Conservation (phyloP, 2,113 vertebrate genomes). For the Poecile atricapillus region DNA sequence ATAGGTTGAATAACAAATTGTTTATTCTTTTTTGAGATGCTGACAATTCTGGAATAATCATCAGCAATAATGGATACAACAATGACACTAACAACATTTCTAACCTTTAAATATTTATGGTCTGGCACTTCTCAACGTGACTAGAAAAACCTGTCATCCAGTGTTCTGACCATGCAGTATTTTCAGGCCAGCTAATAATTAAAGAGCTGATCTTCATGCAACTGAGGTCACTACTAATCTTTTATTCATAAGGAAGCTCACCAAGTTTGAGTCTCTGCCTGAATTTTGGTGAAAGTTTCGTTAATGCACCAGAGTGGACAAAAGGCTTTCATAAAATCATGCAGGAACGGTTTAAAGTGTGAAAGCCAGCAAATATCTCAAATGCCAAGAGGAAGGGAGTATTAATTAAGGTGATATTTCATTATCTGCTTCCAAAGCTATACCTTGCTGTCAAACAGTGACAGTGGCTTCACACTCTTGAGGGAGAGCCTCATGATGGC, state of each 20-base stretch:
- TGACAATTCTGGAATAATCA: not conserved
- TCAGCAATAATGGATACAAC: not conserved
- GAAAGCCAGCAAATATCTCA: not conserved
- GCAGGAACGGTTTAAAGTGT: accelerated
- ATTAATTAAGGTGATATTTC: not conserved
- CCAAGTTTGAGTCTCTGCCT: not conserved
- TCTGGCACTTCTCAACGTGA: not conserved
- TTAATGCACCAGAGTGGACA: not conserved
- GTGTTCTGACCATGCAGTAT: not conserved
- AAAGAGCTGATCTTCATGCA: not conserved
- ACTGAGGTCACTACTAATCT: not conserved
- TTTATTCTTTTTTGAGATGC: not conserved
- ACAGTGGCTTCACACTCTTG: conserved; percentile 84
- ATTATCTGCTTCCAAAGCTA: not conserved
- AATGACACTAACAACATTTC: not conserved
- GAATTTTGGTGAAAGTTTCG: not conserved
- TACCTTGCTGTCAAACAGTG: conserved; percentile 95
- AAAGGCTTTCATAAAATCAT: not conserved
- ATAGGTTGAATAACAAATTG: not conserved
- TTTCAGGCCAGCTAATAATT: not conserved
- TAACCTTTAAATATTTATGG: not conserved
- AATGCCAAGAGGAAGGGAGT: not conserved
- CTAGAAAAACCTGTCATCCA: not conserved
- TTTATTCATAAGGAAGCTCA: not conserved
- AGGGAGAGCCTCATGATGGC: conserved; percentile 84